Conservation (phyloP, 2,113 vertebrate species). For the Corythornis cristatus region DNA sequence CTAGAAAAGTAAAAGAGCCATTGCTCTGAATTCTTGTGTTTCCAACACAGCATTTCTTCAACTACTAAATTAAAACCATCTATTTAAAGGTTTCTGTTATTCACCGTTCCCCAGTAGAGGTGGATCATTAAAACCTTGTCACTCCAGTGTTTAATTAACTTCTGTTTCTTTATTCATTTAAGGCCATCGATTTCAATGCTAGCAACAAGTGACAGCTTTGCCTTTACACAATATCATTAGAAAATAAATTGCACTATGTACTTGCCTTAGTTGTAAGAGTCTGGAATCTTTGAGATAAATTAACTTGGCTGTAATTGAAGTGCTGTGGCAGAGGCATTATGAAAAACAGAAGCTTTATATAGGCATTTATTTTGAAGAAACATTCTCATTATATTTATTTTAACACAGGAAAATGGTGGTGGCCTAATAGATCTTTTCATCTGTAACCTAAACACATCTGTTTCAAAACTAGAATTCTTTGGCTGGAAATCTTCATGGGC, state of each 20-base stretch:
- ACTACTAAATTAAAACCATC: neutral
- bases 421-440: neutral
- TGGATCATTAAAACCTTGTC: constrained; percentile 18
- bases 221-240: constrained; percentile 1
- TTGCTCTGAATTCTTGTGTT: neutral
- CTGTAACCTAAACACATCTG: neutral
- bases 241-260: constrained; percentile 20
- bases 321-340: neutral
- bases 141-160: constrained; percentile 35
- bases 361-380: neutral
- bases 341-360: neutral
- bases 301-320: constrained; percentile 12
- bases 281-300: constrained; percentile 19
- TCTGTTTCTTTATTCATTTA: constrained; percentile 14
- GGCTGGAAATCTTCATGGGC: neutral
- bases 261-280: neutral
- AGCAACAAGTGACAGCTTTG: constrained; percentile 2
- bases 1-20: neutral
- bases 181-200: neutral
- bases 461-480: neutral
- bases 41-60: neutral
- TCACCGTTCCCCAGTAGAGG: neutral
- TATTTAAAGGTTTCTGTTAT: constrained; percentile 21
- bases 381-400: neutral
- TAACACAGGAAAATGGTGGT: neutral